A percentile compares a stretch with the other conserved stretches of the same genome.
Evolutionary conservation across 2,888 invertebrate species (phyloP).

Genomic region (Leptinotarsa peninsularis): DNA sequence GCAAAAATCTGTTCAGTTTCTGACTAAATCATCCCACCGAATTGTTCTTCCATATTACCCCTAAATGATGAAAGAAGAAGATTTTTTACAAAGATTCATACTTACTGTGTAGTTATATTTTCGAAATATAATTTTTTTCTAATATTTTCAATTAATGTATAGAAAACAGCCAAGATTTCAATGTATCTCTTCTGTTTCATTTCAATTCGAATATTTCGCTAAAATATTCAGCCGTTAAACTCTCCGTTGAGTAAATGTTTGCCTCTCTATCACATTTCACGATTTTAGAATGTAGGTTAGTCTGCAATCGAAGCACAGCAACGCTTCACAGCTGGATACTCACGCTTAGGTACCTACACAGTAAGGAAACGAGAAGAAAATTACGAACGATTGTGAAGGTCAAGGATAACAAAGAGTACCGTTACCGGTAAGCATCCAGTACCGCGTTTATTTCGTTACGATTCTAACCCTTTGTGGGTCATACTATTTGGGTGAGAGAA

Average conservation of each 20-base stretch:
- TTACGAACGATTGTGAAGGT: conserved; percentile 31
- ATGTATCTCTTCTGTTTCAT: too few species aligned
- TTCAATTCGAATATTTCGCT: too few species aligned
- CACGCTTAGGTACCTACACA: conserved; percentile 13
- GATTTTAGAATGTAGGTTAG: conserved; percentile 12
- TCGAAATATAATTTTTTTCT: too few species aligned
- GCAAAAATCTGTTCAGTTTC: background rate
- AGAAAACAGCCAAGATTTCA: too few species aligned
- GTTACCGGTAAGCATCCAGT: conserved; percentile 28
- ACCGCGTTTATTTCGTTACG: background rate
- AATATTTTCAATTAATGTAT: too few species aligned
- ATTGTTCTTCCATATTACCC: too few species aligned
- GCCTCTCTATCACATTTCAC: background rate
- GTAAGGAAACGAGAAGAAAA: conserved; percentile 6
- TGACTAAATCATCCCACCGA: background rate
- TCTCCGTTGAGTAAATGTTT: too few species aligned
- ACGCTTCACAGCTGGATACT: conserved; percentile 11
- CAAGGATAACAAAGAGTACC: conserved; percentile 41
- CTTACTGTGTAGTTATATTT: too few species aligned
- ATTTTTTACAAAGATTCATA: too few species aligned
- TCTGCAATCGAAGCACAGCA: background rate
- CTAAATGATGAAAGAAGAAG: too few species aligned
- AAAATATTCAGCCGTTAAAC: too few species aligned
- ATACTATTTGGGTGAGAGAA: too few species aligned
- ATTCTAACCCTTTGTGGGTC: conserved; percentile 12